These are phyloP conservation scores for Pangasius sanitwongsei DNA, from an alignment of 2,797 vertebrate genomes.

Conservation along the genomic window DNA sequence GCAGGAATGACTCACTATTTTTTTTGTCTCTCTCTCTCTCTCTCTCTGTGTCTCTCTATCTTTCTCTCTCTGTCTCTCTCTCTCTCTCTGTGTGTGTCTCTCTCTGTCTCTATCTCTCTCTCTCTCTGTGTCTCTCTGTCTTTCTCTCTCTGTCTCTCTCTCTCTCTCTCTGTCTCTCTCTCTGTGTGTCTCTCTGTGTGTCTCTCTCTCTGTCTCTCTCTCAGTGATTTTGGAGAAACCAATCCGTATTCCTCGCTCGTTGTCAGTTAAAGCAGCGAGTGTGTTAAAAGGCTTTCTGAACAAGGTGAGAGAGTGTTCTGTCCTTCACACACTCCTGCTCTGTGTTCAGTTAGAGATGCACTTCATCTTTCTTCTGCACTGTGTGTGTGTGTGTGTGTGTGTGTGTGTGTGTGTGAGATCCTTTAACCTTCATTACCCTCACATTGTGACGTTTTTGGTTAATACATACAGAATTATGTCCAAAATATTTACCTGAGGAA, in stretches of 20 bases:
- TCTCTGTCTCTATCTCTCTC: neutral
- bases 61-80: constrained; percentile 24
- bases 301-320: constrained; percentile 81
- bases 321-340: neutral
- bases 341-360: neutral
- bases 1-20: neutral
- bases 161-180: neutral
- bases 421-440: neutral
- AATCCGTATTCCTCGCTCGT: constrained; percentile 95
- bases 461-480: neutral
- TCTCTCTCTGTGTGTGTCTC: constrained; percentile 43
- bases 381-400: neutral
- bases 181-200: neutral
- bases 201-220: constrained; percentile 46
- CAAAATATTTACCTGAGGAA: neutral
- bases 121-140: constrained; percentile 49
- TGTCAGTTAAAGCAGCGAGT: constrained; percentile 97
- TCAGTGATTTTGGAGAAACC: constrained; percentile 97
- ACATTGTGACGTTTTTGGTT: neutral
- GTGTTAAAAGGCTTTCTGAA: constrained; percentile 98
- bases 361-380: neutral
- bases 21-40: constrained; percentile 28
- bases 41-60: constrained; percentile 48
- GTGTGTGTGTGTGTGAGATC: neutral
- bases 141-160: neutral